Evolutionary conservation across 2,113 vertebrate species (phyloP), one percentile per base, ranked within the genome.

Genomic region (Chaetorhynchus papuensis): DNA sequence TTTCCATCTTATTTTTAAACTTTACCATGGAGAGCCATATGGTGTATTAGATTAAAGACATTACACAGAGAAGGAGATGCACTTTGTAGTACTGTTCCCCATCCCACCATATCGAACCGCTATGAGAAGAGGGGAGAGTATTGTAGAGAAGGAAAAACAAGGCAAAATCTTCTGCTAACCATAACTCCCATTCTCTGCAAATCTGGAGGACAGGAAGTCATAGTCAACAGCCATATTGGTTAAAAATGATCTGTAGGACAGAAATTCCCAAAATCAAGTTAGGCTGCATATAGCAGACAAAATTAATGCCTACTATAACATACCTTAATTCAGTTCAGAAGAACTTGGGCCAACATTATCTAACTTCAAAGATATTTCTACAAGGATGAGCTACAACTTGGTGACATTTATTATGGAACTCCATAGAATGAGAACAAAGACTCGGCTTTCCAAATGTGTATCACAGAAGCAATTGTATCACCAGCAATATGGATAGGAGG

Each of bases 1-100:
- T 88, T 94, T 96, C 63, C 60, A 71, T 90, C 76, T 83, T 94
- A 88, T 93, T 95, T 78, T 86, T 74, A 94, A 96, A 66, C 71
- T 90, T 92, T 77, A 78, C 41, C 83, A 88, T 80, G 39, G 47
- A 71, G 17, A 3, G 56, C 52, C 88, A 85, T 78, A 84, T 89
- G 66, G 78, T 52, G 7, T n/a, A 83, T 61, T 77, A 92, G 42
- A 86, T 68, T 88, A 88, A 93, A 85, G 56, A 15, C 27, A 57
- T 65, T 72, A 65, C 39, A 84, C 37, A 87, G 76, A 78, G 72
- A 53, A 77, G n/a, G 64, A 1, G 0, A 35, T 69, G 59, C 20
- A 56, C 96, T 87, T 79, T 57, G 14, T 65, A 86, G 21, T 22
- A 17, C 53, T 71, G 15, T 54, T 85, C 59, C 59, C 47, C 47